A percentile compares a stretch with the other conserved stretches of the same genome.
Evolutionary conservation across 1,140 invertebrate species (phyloP).

Genomic region (Eumaeus atala): DNA sequence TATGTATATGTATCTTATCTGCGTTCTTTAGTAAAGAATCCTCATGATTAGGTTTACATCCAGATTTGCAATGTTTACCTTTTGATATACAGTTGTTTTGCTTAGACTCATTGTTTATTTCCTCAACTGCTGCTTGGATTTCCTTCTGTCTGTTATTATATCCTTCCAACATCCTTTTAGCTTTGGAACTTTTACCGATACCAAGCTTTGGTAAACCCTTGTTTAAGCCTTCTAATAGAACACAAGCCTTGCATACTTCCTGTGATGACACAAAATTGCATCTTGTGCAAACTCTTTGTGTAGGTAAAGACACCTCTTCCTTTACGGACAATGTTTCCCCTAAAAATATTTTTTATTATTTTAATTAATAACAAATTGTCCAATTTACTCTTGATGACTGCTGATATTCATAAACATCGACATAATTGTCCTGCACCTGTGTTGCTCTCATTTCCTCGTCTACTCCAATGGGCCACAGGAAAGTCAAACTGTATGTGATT

Average conservation of each 20-base stretch:
- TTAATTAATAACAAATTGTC: too few relatives aligned
- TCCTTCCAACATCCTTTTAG: slow-evolving; percentile 77
- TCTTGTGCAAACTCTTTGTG: slow-evolving; percentile 84
- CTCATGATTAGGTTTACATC: slow-evolving; percentile 20
- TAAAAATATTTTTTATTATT: too few relatives aligned
- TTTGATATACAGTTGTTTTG: slow-evolving; percentile 33
- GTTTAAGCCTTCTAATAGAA: slow-evolving; percentile 96
- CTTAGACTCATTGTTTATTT: slow-evolving; percentile 36
- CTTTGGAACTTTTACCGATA: slow-evolving; percentile 89
- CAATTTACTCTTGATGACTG: too few relatives aligned
- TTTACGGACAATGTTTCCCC: slow-evolving; percentile 91
- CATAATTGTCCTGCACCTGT: too few relatives aligned
- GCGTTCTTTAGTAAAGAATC: background rate
- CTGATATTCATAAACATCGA: too few relatives aligned
- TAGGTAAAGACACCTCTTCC: slow-evolving; percentile 87
- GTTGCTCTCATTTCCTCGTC: too few relatives aligned
- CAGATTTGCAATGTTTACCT: slow-evolving; percentile 29
- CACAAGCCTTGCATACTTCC: slow-evolving; percentile 96
- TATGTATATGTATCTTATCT: background rate
- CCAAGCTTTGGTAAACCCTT: slow-evolving; percentile 91
- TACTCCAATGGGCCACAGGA: too few relatives aligned
- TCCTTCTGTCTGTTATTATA: slow-evolving; percentile 42
- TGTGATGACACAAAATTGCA: slow-evolving; percentile 98
- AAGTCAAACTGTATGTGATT: too few relatives aligned
- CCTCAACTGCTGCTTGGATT: slow-evolving; percentile 32